These are phyloP conservation scores for Argyrosomus regius DNA, from an alignment of 2,797 vertebrate genomes.

Conservation along the genomic window DNA sequence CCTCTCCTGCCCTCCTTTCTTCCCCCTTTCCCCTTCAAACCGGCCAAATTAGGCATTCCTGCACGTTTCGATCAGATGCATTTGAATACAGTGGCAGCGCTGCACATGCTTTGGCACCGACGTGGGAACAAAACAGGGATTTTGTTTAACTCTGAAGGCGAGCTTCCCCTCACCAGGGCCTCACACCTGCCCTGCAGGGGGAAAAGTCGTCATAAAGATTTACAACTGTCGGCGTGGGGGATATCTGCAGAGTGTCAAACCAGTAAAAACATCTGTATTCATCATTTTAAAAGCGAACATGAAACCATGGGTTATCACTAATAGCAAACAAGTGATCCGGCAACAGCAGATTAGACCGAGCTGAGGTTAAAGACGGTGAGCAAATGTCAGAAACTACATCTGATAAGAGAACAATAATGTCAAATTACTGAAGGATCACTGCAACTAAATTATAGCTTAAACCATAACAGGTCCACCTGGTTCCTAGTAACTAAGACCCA, in stretches of 20 bases:
- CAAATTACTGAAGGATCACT: conserved; percentile 9
- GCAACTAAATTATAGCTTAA: background rate
- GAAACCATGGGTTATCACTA: conserved; percentile 54
- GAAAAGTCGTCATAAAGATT: conserved; percentile 54
- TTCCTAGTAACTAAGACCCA: background rate
- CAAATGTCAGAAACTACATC: conserved; percentile 26
- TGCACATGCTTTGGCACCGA: conserved; percentile 62
- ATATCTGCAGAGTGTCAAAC: conserved; percentile 45
- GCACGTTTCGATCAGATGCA: conserved; percentile 75
- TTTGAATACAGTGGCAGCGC: conserved; percentile 63
- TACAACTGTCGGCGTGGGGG: conserved; percentile 46
- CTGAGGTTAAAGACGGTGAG: conserved; percentile 16
- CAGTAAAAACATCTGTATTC: conserved; percentile 56
- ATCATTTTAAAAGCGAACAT: conserved; percentile 38
- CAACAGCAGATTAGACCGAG: conserved; percentile 22
- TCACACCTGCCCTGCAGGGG: conserved; percentile 71
- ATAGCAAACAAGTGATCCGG: conserved; percentile 33
- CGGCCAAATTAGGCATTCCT: conserved; percentile 79
- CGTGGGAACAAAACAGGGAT: conserved; percentile 66
- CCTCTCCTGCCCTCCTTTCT: conserved; percentile 48
- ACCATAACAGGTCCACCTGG: background rate
- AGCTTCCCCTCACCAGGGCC: conserved; percentile 49
- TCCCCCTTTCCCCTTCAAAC: conserved; percentile 44
- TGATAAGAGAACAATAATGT: conserved; percentile 35
- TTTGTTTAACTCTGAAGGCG: conserved; percentile 51